A percentile compares a stretch with the other conserved stretches of the same genome.
These are phyloP conservation scores for Alosa sapidissima DNA, from an alignment of 2,797 vertebrate species.

Conservation along the genomic window DNA sequence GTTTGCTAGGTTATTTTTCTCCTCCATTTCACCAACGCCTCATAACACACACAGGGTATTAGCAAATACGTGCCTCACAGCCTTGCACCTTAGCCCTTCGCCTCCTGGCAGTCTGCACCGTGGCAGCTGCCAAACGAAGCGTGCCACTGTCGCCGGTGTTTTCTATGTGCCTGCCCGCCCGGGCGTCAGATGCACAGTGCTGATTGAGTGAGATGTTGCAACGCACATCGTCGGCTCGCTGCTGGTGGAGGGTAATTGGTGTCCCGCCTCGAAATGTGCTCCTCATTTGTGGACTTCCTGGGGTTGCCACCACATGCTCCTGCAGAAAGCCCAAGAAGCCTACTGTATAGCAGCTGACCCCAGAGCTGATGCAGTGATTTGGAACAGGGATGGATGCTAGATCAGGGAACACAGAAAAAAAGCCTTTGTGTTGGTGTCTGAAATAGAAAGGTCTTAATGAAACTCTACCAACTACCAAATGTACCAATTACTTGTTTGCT, in stretches of 20 bases:
- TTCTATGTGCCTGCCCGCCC: background rate
- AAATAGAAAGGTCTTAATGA: background rate
- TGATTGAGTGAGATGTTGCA: background rate
- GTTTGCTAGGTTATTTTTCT: background rate
- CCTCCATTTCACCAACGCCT: background rate
- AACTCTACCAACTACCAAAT: background rate
- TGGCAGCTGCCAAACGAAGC: constrained; percentile 24
- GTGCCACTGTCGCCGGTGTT: background rate
- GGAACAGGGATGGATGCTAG: background rate
- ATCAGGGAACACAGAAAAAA: background rate
- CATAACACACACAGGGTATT: background rate
- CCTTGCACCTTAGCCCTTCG: background rate
- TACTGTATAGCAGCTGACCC: background rate
- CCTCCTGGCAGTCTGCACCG: background rate
- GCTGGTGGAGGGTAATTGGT: background rate
- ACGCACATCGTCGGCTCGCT: background rate
- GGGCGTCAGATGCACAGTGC: background rate
- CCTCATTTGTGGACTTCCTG: constrained; percentile 20
- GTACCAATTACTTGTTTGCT: background rate
- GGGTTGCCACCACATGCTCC: constrained; percentile 5
- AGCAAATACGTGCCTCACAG: background rate
- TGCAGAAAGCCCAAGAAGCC: background rate
- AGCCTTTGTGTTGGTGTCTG: background rate
- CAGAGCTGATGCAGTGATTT: background rate
- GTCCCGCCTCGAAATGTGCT: constrained; percentile 15